Conservation (phyloP, 1,140 invertebrate species). For the Pteromalus puparum region DNA sequence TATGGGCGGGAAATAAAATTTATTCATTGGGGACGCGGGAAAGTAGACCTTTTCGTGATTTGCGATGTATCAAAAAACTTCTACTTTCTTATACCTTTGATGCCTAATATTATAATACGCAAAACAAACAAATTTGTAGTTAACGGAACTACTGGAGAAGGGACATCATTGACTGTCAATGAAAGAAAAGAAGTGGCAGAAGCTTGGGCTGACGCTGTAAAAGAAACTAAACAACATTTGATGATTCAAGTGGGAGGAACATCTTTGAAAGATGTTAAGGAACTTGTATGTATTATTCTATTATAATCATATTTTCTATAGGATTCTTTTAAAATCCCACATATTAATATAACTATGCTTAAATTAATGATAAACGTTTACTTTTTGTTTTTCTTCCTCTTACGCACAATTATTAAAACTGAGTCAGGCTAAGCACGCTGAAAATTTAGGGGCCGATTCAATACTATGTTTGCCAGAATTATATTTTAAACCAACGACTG, state of each 20-base stretch:
- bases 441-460: conserved; percentile 81
- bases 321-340: not conserved
- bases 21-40: not conserved
- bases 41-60: too few species aligned
- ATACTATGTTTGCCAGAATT: conserved; percentile 86
- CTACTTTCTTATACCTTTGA: not conserved
- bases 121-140: conserved; percentile 73
- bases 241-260: conserved; percentile 88
- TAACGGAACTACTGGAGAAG: conserved; percentile 88
- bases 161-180: conserved; percentile 81
- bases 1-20: not conserved
- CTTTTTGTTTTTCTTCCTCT: not conserved
- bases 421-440: conserved; percentile 84
- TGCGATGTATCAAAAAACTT: not conserved
- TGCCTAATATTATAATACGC: not conserved
- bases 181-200: conserved; percentile 84
- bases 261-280: conserved; percentile 81
- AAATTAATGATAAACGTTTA: not conserved
- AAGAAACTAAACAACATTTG: conserved; percentile 78
- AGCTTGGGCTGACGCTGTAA: conserved; percentile 79
- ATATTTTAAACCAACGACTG: conserved; percentile 84
- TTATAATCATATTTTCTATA: not conserved
- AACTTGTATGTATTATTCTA: conserved; percentile 78
- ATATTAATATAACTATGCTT: not conserved
- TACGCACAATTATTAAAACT: conserved; percentile 55